Evolutionary conservation across 2,797 vertebrate genomes (phyloP).

Genomic region (Fundulus diaphanus): DNA sequence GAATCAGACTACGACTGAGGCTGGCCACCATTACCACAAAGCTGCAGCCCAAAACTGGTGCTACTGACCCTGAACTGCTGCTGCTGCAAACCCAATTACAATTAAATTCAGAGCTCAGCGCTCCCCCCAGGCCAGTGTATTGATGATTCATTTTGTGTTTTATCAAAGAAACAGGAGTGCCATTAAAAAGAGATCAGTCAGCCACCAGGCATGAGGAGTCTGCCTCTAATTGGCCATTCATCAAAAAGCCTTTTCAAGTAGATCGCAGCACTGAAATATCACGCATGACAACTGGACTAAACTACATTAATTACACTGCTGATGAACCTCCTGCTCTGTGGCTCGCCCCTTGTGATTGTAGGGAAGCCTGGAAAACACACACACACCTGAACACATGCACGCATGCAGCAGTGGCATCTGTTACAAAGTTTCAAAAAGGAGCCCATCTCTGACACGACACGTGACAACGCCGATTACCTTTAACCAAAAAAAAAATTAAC

Average conservation of each 20-base stretch:
- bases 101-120: constrained; percentile 62
- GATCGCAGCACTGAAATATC: constrained; percentile 73
- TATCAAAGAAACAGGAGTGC: constrained; percentile 83
- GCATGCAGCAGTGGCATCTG: constrained; percentile 1
- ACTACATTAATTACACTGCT: constrained; percentile 75
- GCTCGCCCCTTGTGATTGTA: constrained; percentile 35
- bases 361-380: constrained; percentile 29
- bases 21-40: constrained; percentile 39
- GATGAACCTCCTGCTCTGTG: constrained; percentile 66
- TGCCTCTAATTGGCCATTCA: constrained; percentile 85
- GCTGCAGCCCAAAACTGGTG: constrained; percentile 6
- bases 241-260: constrained; percentile 81
- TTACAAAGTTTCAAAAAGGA: neutral
- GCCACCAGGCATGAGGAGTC: constrained; percentile 77
- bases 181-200: constrained; percentile 87
- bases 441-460: neutral
- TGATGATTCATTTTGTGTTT: constrained; percentile 84
- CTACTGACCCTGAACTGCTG: constrained; percentile 33
- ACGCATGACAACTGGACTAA: constrained; percentile 76
- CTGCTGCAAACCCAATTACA: constrained; percentile 70
- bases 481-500: neutral
- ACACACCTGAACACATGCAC: constrained; percentile 22
- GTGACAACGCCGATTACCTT: neutral
- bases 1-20: constrained; percentile 40
- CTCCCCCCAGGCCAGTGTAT: constrained; percentile 70